Conservation (phyloP, 2,888 invertebrate genomes). For the Andricus quercusramuli region DNA sequence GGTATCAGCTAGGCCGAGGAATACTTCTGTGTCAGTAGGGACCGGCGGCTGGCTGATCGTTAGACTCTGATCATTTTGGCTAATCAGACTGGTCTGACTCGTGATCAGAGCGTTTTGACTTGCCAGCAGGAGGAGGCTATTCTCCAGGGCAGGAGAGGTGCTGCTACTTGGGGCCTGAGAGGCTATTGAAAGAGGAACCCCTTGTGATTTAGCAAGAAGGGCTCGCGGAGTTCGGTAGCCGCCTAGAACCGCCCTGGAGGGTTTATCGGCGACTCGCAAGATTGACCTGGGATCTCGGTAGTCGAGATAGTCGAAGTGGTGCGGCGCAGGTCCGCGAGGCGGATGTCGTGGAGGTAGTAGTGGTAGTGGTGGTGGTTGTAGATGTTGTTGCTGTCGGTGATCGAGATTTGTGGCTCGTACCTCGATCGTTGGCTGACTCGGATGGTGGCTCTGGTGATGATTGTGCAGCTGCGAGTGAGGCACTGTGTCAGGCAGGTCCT, state of each 20-base stretch:
- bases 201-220: constrained; percentile 70
- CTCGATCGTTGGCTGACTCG: constrained; percentile 73
- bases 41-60: constrained; percentile 32
- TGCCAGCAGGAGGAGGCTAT: constrained; percentile 59
- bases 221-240: constrained; percentile 73
- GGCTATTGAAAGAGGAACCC: constrained; percentile 67
- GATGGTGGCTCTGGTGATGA: constrained; percentile 65
- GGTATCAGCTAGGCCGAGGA: background rate
- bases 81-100: constrained; percentile 52
- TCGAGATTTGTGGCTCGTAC: constrained; percentile 63
- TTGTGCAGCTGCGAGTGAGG: constrained; percentile 78
- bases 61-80: constrained; percentile 3
- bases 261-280: constrained; percentile 71
- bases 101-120: constrained; percentile 64
- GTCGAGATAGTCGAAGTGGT: constrained; percentile 76
- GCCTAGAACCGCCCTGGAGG: constrained; percentile 72
- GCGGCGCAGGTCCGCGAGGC: constrained; percentile 65
- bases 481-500: constrained; percentile 87
- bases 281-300: constrained; percentile 75
- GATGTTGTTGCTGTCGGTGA: constrained; percentile 61
- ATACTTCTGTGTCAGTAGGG: constrained; percentile 15
- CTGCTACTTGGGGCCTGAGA: constrained; percentile 55
- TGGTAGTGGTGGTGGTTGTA: constrained; percentile 45
- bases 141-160: constrained; percentile 45
- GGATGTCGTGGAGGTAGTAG: constrained; percentile 52